Evolutionary conservation across 1,140 invertebrate genomes (phyloP).

Genomic region (Atta texana): DNA sequence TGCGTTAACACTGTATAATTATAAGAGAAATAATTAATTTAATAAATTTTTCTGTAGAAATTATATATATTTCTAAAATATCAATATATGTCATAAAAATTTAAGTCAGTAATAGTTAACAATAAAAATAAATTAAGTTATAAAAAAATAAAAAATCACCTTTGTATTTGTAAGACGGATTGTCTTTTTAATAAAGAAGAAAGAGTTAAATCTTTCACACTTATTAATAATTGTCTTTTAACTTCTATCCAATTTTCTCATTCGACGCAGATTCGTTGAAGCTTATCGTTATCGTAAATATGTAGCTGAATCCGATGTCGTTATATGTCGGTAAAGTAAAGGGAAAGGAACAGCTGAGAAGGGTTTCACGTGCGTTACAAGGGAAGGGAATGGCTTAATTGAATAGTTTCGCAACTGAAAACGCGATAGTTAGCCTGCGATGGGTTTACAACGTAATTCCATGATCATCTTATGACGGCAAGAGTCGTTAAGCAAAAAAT

Average conservation of each 20-base stretch:
- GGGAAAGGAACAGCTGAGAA: slow-evolving; percentile 5
- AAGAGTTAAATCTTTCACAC: not conserved
- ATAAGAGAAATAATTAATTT: not conserved
- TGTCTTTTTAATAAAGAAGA: not conserved
- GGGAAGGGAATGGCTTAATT: slow-evolving; percentile 65
- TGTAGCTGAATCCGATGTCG: slow-evolving; percentile 28
- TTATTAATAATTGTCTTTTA: slow-evolving; percentile 26
- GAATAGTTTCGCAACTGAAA: slow-evolving; percentile 59
- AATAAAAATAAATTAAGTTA: not conserved
- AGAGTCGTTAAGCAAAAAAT: not conserved
- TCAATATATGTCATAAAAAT: not conserved
- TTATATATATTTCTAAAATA: not conserved
- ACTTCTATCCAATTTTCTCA: slow-evolving; percentile 15
- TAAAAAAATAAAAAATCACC: not conserved
- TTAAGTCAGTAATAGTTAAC: not conserved
- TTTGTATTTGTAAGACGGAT: not conserved
- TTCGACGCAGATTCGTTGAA: slow-evolving; percentile 11
- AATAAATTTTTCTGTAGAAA: not conserved
- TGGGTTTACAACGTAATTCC: slow-evolving; percentile 35
- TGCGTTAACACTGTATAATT: not conserved
- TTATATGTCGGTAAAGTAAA: slow-evolving; percentile 28
- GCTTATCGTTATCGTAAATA: slow-evolving; percentile 42
- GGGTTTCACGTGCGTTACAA: slow-evolving; percentile 30
- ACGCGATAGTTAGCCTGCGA: slow-evolving; percentile 46
- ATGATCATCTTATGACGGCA: not conserved